Conservation (phyloP, 2,113 vertebrate genomes). For the Ailurus styani region DNA sequence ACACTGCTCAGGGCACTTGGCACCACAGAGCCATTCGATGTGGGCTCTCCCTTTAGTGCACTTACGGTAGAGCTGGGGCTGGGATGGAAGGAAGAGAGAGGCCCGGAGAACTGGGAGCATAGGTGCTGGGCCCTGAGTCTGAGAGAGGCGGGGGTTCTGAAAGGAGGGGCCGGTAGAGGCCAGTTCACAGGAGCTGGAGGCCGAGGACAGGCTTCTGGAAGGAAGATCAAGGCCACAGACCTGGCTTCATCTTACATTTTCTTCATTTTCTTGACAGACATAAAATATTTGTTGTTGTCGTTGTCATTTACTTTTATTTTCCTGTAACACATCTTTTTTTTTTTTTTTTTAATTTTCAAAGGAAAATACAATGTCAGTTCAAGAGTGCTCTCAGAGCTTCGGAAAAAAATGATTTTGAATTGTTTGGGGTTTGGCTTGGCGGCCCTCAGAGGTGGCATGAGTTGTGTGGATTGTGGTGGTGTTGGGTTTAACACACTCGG, state of each 20-base stretch:
- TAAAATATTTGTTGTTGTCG: background rate
- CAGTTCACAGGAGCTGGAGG: background rate
- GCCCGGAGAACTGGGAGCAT: accelerated
- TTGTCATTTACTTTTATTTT: background rate
- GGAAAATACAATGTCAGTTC: background rate
- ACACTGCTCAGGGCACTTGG: too few species aligned
- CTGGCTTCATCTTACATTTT: background rate
- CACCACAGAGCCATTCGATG: too few species aligned
- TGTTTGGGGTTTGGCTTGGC: background rate
- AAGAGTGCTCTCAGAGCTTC: background rate
- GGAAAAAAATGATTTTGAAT: background rate
- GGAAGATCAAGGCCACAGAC: background rate
- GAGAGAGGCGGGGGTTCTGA: background rate
- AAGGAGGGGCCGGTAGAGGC: background rate
- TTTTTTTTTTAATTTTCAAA: background rate
- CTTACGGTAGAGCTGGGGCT: accelerated
- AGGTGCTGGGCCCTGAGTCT: background rate
- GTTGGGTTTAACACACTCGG: background rate
- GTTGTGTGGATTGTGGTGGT: background rate
- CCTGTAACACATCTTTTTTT: background rate
- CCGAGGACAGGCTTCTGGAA: background rate
- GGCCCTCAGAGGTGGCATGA: background rate
- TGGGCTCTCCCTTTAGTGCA: background rate
- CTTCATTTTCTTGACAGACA: background rate
- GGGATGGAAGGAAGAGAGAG: background rate